Evolutionary conservation across 2,888 invertebrate genomes (phyloP), one percentile per base, ranked within the genome.

Genomic region (Crocallis elinguaria): DNA sequence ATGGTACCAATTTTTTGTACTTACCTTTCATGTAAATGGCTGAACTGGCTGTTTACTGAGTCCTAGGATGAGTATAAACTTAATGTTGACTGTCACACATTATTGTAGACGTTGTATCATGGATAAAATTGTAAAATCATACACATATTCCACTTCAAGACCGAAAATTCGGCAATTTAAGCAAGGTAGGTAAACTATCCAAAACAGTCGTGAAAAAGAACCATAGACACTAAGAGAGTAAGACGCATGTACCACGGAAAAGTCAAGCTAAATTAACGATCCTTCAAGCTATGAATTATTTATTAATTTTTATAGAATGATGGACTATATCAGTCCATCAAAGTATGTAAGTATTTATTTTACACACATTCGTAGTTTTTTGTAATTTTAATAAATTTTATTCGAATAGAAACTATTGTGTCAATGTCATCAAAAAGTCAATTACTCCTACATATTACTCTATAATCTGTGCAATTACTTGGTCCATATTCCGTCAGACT

Each of bases 21-120:
- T 90, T 83, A 86, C 90, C 89, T 86, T 87, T 90, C 90, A 89
- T 91, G 90, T 91, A 91, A 91, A 90, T 91, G 90, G 90, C 87
- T 89, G 89, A 87, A 82, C 72, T 70, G 74, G 74, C 75, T 77
- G 80, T 86, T 75, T 73, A 73, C 60, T 62, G 67, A 69, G 73
- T 73, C 67, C 65, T 75, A 71, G 61, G 60, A 60, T 60, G 66
- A 48, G 63, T 75, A 67, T 60, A 60, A 57, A 70, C 66, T 77
- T 74, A 87, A 77, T 75, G 80, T 67, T 67, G 71, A 75, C 77
- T 77, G 71, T 69, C 71, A 73, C 71, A 82, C 88, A 88, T 90
- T 75, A 77, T 85, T 75, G 65, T 69, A 79, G 73, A 79, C 73
- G 64, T 67, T 67, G 56, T 66, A 70, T 67, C 72, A 78, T 57